These are phyloP conservation scores for Drosophila barbarae DNA, from an alignment of 2,888 invertebrate species.

Conservation along the genomic window DNA sequence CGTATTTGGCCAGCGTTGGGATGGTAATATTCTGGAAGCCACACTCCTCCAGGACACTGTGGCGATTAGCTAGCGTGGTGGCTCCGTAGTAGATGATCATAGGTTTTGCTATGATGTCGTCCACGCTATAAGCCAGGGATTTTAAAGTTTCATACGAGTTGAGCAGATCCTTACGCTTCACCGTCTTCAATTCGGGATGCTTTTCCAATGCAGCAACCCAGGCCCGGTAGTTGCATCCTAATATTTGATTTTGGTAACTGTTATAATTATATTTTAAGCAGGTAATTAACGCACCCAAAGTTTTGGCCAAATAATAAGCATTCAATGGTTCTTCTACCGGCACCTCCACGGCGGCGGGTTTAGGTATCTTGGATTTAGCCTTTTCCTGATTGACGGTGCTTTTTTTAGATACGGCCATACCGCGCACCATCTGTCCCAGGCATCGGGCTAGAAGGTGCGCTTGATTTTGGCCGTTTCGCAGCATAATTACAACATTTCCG, in stretches of 20 bases:
- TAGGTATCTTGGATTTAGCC: slow-evolving; percentile 6
- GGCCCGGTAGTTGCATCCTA: slow-evolving; percentile 64
- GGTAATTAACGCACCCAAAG: slow-evolving; percentile 46
- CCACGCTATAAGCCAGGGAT: slow-evolving; percentile 79
- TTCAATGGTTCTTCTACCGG: slow-evolving; percentile 53
- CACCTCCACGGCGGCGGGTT: slow-evolving; percentile 22
- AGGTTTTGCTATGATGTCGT: slow-evolving; percentile 82
- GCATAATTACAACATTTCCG: slow-evolving; percentile 48
- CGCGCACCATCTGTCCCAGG: slow-evolving; percentile 26
- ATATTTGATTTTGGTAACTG: not conserved
- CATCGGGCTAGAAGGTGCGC: slow-evolving; percentile 35
- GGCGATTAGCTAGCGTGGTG: slow-evolving; percentile 83
- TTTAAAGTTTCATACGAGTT: slow-evolving; percentile 67
- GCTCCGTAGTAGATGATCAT: slow-evolving; percentile 82
- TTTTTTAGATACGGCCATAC: slow-evolving; percentile 33
- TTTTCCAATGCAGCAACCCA: slow-evolving; percentile 69
- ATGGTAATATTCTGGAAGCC: slow-evolving; percentile 80
- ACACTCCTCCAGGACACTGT: slow-evolving; percentile 83
- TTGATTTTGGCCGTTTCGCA: slow-evolving; percentile 50
- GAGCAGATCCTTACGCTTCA: slow-evolving; percentile 72
- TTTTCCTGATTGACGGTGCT: slow-evolving; percentile 22
- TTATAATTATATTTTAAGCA: not conserved
- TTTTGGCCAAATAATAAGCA: slow-evolving; percentile 53
- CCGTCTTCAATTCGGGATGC: slow-evolving; percentile 68
- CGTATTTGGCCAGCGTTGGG: slow-evolving; percentile 79